Conservation (phyloP, 2,888 invertebrate species). For the Lamellibrachia columna region DNA sequence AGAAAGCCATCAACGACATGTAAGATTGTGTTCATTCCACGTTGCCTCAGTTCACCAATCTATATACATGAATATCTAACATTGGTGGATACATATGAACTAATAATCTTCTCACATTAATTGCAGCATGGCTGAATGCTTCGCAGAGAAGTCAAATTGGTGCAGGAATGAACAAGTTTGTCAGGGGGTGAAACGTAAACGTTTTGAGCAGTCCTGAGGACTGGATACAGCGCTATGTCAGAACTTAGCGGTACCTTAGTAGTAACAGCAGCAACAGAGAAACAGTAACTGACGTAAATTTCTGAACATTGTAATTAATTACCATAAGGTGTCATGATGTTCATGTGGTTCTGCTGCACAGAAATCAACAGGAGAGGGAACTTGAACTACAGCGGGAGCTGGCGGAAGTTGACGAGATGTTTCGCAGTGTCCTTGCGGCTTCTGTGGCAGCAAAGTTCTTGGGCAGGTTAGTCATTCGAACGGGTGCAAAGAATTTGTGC, state of each 20-base stretch:
- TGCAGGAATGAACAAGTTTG: too few relatives aligned
- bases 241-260: neutral
- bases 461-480: constrained; percentile 23
- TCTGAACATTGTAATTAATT: neutral
- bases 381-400: neutral
- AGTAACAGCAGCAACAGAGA: neutral
- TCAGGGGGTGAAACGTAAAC: too few relatives aligned
- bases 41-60: neutral
- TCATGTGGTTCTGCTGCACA: neutral
- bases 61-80: neutral
- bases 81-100: too few relatives aligned
- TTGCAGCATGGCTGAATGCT: too few relatives aligned
- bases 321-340: neutral
- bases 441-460: constrained; percentile 27
- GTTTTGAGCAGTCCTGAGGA: too few relatives aligned
- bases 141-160: too few relatives aligned
- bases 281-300: neutral
- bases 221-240: neutral
- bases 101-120: too few relatives aligned
- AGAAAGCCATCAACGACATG: neutral
- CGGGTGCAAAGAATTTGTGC: neutral
- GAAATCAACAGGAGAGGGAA: constrained; percentile 9
- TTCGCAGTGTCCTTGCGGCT: constrained; percentile 27
- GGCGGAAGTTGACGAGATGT: constrained; percentile 25
- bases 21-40: neutral